phyloP scores from a whole-genome alignment of 1,140 invertebrate genomes.

The Zaprionus gabonicus region DNA sequence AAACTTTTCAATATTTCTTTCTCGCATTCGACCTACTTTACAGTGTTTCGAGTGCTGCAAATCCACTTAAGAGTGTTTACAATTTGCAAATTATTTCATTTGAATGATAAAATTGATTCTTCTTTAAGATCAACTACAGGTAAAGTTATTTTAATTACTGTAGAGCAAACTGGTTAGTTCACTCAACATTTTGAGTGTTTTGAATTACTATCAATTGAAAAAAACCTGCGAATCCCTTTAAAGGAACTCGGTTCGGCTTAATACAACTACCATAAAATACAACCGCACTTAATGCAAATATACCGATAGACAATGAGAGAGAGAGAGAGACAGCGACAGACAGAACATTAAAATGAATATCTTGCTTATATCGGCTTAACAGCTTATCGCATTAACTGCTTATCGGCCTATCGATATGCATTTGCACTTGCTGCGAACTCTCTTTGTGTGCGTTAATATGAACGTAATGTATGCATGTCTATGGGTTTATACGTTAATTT shows the following conservation, averaged over 20 bases:
- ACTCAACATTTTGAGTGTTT: neutral
- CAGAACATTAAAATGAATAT: constrained; percentile 14
- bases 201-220: neutral
- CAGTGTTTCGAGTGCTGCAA: neutral
- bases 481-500: constrained; percentile 35
- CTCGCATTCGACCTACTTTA: neutral
- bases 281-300: neutral
- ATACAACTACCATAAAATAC: neutral
- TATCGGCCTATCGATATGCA: constrained; percentile 8
- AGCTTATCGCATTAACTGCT: constrained; percentile 8
- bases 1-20: too few species aligned
- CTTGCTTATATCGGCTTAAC: constrained; percentile 6
- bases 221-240: neutral
- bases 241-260: neutral
- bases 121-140: too few species aligned
- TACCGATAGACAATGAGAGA: neutral
- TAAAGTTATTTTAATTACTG: too few species aligned
- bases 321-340: neutral
- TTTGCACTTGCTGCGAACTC: neutral
- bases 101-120: neutral
- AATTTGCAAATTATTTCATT: neutral
- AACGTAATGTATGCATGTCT: neutral
- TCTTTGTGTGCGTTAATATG: neutral
- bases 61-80: neutral
- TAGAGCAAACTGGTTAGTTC: too few species aligned